Conservation (phyloP, 2,797 vertebrate species). For the Lindbergichthys nudifrons region DNA sequence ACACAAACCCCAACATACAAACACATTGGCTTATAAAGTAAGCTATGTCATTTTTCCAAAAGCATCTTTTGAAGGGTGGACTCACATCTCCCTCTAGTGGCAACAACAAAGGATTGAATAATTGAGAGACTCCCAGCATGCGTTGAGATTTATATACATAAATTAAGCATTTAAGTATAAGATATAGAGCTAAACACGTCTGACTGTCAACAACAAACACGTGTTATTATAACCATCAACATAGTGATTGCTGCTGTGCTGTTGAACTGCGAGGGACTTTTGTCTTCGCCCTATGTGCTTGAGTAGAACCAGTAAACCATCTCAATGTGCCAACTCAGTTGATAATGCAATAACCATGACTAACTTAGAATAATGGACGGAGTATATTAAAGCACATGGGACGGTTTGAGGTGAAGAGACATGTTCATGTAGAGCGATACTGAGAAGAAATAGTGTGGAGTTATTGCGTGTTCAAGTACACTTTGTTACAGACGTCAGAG, state of each 20-base stretch:
- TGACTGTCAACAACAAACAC: background rate
- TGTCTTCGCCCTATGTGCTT: background rate
- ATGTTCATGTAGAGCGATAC: background rate
- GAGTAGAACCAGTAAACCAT: background rate
- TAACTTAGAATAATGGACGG: background rate
- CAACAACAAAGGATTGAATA: background rate
- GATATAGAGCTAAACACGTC: background rate
- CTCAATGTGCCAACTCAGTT: background rate
- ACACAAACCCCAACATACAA: conserved; percentile 1
- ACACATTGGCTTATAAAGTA: background rate
- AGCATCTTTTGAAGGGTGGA: background rate
- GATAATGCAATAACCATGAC: background rate
- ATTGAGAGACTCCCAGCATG: background rate
- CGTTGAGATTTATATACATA: background rate
- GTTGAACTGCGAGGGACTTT: background rate
- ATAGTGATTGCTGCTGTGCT: background rate
- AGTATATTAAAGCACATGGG: background rate
- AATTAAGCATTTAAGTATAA: background rate
- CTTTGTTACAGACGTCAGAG: background rate
- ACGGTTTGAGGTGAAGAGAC: background rate
- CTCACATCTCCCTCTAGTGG: conserved; percentile 74
- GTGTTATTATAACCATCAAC: background rate
- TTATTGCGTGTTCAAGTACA: background rate
- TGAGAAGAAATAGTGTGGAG: background rate
- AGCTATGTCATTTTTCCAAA: background rate